These are phyloP conservation scores for Muscidifurax raptorellus DNA, from an alignment of 1,140 invertebrate genomes.

Conservation along the genomic window DNA sequence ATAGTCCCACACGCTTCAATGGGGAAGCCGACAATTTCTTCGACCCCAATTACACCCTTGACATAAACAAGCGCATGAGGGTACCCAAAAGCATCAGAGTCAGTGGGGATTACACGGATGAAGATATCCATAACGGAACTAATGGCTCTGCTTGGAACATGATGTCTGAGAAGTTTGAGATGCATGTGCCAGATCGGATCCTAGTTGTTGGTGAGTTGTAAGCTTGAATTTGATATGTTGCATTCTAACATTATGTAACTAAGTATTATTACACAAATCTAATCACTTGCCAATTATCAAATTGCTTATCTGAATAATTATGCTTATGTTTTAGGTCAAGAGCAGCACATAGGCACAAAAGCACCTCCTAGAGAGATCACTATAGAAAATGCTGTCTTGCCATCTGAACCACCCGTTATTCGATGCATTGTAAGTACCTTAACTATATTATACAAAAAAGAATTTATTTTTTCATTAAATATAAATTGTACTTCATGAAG, in stretches of 20 bases:
- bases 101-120: conserved; percentile 81
- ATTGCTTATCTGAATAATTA: conserved; percentile 2
- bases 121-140: conserved; percentile 73
- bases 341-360: conserved; percentile 88
- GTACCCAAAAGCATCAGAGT: conserved; percentile 87
- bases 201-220: conserved; percentile 82
- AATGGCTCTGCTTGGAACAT: conserved; percentile 80
- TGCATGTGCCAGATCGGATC: conserved; percentile 94
- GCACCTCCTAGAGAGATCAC: conserved; percentile 89
- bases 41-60: conserved; percentile 83
- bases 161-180: conserved; percentile 84
- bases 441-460: conserved; percentile 28
- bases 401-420: conserved; percentile 80
- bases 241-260: not conserved
- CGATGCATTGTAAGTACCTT: conserved; percentile 78
- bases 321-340: conserved; percentile 78
- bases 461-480: conserved; percentile 36
- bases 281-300: not conserved
- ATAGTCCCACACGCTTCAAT: conserved; percentile 79
- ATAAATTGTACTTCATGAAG: conserved; percentile 21
- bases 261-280: not conserved
- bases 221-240: conserved; percentile 22
- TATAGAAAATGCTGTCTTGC: conserved; percentile 87
- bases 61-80: conserved; percentile 86
- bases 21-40: conserved; percentile 80